Conservation (phyloP, 2,797 vertebrate species). For the Acestrorhynchus altus region DNA sequence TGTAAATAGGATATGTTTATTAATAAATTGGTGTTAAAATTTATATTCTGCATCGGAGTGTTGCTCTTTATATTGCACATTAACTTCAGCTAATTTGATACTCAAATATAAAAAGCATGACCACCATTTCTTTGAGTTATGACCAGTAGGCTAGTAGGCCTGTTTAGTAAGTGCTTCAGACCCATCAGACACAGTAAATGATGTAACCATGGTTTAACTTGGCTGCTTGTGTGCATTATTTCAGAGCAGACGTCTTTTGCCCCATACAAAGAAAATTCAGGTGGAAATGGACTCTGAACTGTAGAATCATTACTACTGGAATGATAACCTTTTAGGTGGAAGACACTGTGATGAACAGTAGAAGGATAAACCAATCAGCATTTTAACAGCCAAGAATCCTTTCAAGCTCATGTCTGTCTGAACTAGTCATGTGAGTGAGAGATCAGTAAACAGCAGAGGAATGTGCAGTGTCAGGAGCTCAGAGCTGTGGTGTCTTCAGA, state of each 20-base stretch:
- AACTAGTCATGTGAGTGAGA: background rate
- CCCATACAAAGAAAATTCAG: background rate
- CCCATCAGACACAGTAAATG: background rate
- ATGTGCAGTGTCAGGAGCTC: background rate
- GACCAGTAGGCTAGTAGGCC: too few relatives aligned
- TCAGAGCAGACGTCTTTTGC: background rate
- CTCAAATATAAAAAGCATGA: background rate
- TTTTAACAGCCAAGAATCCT: too few relatives aligned
- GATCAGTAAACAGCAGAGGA: background rate
- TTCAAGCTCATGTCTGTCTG: background rate
- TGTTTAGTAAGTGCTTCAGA: background rate
- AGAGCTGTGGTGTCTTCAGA: background rate
- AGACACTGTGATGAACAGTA: background rate
- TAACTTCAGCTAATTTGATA: background rate
- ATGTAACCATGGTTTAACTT: background rate
- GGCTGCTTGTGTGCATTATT: background rate
- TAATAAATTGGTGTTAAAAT: background rate
- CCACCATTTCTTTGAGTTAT: background rate
- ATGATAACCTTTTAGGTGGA: background rate
- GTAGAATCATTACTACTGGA: background rate
- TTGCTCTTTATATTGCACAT: background rate
- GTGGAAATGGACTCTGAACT: background rate
- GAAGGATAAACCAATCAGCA: background rate
- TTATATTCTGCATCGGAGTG: background rate
- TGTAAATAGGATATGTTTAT: slow-evolving; percentile 69